Percentiles rank a stretch among this genome's conserved stretches.
Evolutionary conservation across 1,140 invertebrate species (phyloP).

Genomic region (Dendroctonus valens): DNA sequence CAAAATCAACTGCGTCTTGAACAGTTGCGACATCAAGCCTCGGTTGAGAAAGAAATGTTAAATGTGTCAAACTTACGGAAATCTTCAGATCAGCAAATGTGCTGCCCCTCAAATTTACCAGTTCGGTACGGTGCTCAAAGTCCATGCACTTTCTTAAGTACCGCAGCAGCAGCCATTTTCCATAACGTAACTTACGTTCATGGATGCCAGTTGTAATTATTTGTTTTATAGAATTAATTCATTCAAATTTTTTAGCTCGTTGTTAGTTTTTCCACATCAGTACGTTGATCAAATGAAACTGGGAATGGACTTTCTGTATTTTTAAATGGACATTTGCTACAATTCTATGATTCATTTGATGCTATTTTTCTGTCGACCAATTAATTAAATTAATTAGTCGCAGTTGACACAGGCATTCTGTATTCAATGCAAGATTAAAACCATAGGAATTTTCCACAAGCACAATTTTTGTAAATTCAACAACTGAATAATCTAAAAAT

Average conservation of each 20-base stretch:
- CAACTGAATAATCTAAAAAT: too few relatives aligned
- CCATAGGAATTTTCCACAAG: too few relatives aligned
- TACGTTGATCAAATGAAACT: too few relatives aligned
- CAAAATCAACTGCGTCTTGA: conserved; percentile 86
- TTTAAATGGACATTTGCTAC: too few relatives aligned
- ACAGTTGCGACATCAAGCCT: conserved; percentile 77
- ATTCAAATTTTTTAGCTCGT: neutral
- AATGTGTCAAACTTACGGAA: conserved; percentile 39
- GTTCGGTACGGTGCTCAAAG: conserved; percentile 45
- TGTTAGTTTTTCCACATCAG: too few relatives aligned
- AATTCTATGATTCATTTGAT: too few relatives aligned
- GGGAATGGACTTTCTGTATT: too few relatives aligned
- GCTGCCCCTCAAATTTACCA: conserved; percentile 38
- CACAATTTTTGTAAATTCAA: too few relatives aligned
- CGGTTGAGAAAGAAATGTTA: conserved; percentile 62
- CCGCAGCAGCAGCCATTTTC: conserved; percentile 66
- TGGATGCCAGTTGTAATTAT: conserved; percentile 58
- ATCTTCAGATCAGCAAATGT: conserved; percentile 34
- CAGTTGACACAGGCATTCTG: too few relatives aligned
- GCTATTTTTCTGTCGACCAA: too few relatives aligned
- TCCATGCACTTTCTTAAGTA: conserved; percentile 56
- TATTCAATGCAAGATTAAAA: too few relatives aligned
- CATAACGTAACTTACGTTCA: conserved; percentile 73
- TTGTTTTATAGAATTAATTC: neutral
- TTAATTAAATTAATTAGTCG: too few relatives aligned